Percentiles rank a stretch among this genome's conserved stretches.
Evolutionary conservation across 2,113 vertebrate species (phyloP).

Genomic region (Bothrops jararaca): DNA sequence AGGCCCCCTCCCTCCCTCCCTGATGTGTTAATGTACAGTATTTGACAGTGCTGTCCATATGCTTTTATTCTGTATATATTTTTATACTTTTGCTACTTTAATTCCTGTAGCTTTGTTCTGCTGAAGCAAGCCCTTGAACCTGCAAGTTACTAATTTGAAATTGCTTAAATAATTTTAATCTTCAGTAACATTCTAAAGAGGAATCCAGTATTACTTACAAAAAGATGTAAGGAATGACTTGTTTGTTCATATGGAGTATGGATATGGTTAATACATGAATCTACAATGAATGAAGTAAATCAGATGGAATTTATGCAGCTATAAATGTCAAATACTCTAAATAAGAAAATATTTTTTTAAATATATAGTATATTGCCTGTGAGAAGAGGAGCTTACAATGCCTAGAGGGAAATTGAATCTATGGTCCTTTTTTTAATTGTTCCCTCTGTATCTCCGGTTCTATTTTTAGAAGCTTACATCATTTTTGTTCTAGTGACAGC

Average conservation of each 20-base stretch:
- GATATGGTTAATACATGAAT: not conserved
- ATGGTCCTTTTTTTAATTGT: constrained; percentile 73
- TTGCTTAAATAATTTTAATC: not conserved
- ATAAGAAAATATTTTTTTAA: constrained; percentile 54
- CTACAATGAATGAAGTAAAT: constrained; percentile 36
- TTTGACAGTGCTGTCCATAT: not conserved
- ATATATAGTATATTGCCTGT: constrained; percentile 41
- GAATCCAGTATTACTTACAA: not conserved
- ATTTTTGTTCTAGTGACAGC: constrained; percentile 80
- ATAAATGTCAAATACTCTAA: constrained; percentile 31
- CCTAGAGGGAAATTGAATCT: constrained; percentile 54
- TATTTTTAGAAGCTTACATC: constrained; percentile 96
- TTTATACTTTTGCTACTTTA: not conserved
- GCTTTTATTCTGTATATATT: not conserved
- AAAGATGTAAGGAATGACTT: constrained; percentile 14
- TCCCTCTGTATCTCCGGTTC: constrained; percentile 73
- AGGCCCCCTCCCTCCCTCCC: not conserved
- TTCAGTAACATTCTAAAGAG: not conserved
- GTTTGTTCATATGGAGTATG: constrained; percentile 17
- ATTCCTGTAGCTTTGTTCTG: not conserved
- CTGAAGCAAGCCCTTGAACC: constrained; percentile 4
- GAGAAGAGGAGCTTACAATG: constrained; percentile 42
- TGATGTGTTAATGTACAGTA: not conserved
- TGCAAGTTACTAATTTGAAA: not conserved
- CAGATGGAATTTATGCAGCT: constrained; percentile 19